Conservation (phyloP, 2,888 invertebrate genomes). For the Zygothrica quintamaculata region DNA sequence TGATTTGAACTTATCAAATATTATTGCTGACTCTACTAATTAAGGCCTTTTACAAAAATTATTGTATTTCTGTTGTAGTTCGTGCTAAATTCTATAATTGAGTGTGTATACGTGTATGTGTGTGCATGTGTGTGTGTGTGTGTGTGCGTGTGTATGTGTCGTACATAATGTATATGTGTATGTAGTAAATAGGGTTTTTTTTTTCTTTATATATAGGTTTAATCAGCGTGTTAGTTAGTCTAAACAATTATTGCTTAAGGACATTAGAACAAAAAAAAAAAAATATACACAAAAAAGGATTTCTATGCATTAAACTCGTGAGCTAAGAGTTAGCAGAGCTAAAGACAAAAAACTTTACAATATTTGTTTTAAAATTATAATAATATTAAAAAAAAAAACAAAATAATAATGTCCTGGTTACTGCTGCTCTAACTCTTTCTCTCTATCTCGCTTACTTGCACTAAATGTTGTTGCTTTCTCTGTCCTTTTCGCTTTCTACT, state of each 20-base stretch:
- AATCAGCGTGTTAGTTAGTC: constrained; percentile 57
- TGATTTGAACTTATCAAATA: constrained; percentile 74
- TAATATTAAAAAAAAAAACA: too few species aligned
- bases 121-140: constrained; percentile 7
- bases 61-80: constrained; percentile 69
- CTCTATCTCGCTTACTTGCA: too few species aligned
- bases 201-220: constrained; percentile 3
- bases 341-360: constrained; percentile 48
- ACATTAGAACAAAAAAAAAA: constrained; percentile 27
- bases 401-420: not conserved
- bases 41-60: constrained; percentile 80
- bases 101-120: constrained; percentile 13
- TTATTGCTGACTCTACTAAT: constrained; percentile 80
- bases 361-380: too few species aligned
- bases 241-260: constrained; percentile 45
- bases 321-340: constrained; percentile 27
- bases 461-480: too few species aligned
- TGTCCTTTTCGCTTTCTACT: not conserved
- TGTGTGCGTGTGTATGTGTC: constrained; percentile 11
- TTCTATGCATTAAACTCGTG: constrained; percentile 28
- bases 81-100: constrained; percentile 72
- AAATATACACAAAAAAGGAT: constrained; percentile 61
- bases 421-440: too few species aligned
- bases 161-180: constrained; percentile 15
- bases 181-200: constrained; percentile 13